Conservation (phyloP, 2,113 vertebrate genomes). For the Sylvietta virens region DNA sequence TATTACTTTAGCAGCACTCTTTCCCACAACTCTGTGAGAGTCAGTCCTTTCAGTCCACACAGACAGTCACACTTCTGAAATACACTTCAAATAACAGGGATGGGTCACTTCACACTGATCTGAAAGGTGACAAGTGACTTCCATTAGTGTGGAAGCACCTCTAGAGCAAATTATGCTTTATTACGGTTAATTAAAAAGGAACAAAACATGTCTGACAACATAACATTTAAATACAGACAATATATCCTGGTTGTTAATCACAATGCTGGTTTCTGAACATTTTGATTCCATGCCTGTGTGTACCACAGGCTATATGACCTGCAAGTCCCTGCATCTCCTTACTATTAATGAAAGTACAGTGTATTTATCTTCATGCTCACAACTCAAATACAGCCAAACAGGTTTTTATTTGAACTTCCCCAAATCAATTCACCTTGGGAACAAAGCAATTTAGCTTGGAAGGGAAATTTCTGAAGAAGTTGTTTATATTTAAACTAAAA, state of each 20-base stretch:
- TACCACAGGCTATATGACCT: neutral
- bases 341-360: neutral
- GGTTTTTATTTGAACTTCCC: constrained; percentile 29
- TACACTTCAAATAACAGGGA: neutral
- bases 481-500: constrained; percentile 13
- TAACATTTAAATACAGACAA: neutral
- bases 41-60: neutral
- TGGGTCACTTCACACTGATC: neutral
- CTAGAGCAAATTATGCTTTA: constrained; percentile 4
- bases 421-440: constrained; percentile 37
- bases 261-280: neutral
- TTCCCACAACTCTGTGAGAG: neutral
- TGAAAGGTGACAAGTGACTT: neutral
- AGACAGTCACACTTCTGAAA: neutral
- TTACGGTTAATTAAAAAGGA: constrained; percentile 17
- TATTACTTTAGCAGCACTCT: neutral
- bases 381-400: constrained; percentile 14
- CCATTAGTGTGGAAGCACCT: neutral
- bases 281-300: neutral
- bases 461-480: neutral
- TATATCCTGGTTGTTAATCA: neutral
- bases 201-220: neutral
- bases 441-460: neutral
- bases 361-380: constrained; percentile 19
- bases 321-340: neutral